These are phyloP conservation scores for Actinemys pallida DNA, from an alignment of 2,113 vertebrate species.

Conservation along the genomic window DNA sequence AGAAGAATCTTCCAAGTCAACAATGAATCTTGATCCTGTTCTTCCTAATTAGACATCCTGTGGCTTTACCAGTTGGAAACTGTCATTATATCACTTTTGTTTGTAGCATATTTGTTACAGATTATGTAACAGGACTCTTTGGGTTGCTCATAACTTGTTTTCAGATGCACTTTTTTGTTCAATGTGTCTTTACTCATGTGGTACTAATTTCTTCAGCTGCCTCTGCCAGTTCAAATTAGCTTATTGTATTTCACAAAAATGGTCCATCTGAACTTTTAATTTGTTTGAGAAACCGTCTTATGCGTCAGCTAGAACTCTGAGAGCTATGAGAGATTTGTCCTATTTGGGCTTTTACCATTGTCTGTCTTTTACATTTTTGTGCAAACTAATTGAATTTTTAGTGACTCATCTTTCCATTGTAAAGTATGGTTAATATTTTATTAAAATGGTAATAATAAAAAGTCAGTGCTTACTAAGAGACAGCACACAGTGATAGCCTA, in stretches of 20 bases:
- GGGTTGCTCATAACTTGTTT: neutral
- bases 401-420: neutral
- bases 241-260: neutral
- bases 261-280: neutral
- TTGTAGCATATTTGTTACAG: neutral
- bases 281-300: neutral
- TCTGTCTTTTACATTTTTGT: neutral
- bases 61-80: neutral
- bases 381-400: neutral
- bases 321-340: neutral
- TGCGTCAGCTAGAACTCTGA: neutral
- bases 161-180: neutral
- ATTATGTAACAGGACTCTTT: neutral
- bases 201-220: slow-evolving; percentile 1
- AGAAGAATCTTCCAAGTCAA: neutral
- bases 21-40: slow-evolving; percentile 17
- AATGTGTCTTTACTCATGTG: neutral
- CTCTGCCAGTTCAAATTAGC: slow-evolving; percentile 18
- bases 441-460: neutral
- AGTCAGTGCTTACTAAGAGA: neutral
- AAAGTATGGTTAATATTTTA: neutral
- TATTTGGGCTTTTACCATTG: neutral
- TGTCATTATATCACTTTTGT: slow-evolving; percentile 27
- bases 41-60: neutral
- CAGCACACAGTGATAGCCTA: neutral